Evolutionary conservation across 2,113 vertebrate species (phyloP), one percentile per base, ranked within the genome.

Genomic region (Scolopax mira): DNA sequence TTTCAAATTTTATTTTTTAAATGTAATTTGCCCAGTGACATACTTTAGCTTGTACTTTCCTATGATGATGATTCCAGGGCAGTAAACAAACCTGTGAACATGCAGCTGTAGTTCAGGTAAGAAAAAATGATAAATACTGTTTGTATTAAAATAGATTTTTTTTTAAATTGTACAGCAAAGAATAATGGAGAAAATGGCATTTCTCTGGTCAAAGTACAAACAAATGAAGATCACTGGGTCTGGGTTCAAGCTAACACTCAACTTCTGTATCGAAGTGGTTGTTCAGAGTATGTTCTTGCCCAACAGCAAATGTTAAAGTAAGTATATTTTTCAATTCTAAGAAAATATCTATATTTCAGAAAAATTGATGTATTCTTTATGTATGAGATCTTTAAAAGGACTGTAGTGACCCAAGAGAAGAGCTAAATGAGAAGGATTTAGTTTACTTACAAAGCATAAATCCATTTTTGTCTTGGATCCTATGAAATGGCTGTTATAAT

Each of bases 221-320:
- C 89, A 52, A 98, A 98, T 14, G 94, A 98, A 37, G 96, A 97
- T 75, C 97, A 93, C 57, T 98, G 98, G 98, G 94, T 98, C 92
- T 98, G 97, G 96, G 91, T 97, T 75, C 97, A 98, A 67, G 93
- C 97, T 69, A 97, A 98, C 42, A 75, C 97, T 55, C 96, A 97
- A 11, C 96, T 98, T 83, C 79, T 97, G 24, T 98, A 97, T 79
- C 97, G 97, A 90, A 96, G 96, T 83, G 94, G 97, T 15, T 92
- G 94, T 69, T 96, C 97, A 21, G 97, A 98, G 57, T 97, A 97
- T 13, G 57, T 97, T 67, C 62, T 97, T 54, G 83, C 95, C 25
- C 96, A 97, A 12, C 95, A 97, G 60, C 96, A 96, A 77, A 67
- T 80, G 12, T 39, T 94, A 48, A 97, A 97, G 98, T 98, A 98